Base-by-base conservation (phyloP, 1,140 invertebrate species). In the Hycleus phaleratus region DNA sequence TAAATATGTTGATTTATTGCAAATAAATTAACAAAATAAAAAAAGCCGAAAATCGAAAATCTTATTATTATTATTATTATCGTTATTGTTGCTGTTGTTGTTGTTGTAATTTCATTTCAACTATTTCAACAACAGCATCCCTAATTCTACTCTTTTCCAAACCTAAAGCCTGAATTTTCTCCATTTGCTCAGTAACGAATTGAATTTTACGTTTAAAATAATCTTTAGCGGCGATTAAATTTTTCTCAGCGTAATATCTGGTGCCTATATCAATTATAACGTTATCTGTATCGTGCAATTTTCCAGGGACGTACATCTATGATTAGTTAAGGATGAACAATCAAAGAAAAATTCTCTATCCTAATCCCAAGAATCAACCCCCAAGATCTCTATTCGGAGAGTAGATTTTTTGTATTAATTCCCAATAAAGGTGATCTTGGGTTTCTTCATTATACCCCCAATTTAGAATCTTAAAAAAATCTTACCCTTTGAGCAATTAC, bases 231-330 rank as follows among this genome's bases (percentile, higher is more conserved):
- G 85, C 84, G 26, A 81, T 79, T 57, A 92, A 78, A 69, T 85
- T 82, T 84, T 94, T 92, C 74, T 95, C 86, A n/a, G 90, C 87
- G 78, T 89, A 97, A 74, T 97, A 97, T 62, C 93, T 92, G 56
- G 94, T 96, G 46, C 95, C 95, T 73, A 97, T 87, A 74, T 97
- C 93, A 56, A 97, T 87, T 8, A 96, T 76, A 24, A 96, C 91
- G 73, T 87, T 88, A 53, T 90, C 81, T 10, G 87, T 82, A 72
- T 95, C 86, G 58, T 82, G 79, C 46, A 97, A 77, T 68, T 82
- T 84, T 7, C 94, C 95, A 59, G 91, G 87, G 18, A 97, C 93
- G 78, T 96, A 97, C 88, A 97, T 95, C 82, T 83, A 47, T 42
- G 4, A 9, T 42, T 42, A n/a, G 40, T 32, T 32, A 32, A 32